phyloP scores from a whole-genome alignment of 2,888 invertebrate genomes.

The Pycnomerus fuliginosus region DNA sequence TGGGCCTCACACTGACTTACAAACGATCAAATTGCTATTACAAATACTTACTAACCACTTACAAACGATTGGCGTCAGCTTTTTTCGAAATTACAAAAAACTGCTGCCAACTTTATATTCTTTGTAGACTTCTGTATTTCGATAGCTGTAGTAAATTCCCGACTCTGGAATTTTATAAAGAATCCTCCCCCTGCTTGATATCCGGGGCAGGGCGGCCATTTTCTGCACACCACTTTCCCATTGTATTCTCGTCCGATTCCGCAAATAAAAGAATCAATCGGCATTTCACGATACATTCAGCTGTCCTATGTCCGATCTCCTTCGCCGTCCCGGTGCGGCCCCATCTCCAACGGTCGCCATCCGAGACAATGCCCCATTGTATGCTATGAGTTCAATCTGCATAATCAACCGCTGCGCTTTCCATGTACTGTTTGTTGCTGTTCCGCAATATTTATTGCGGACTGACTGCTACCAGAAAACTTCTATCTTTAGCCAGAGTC shows the following conservation, averaged over 20 bases:
- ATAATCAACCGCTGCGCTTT: conserved; percentile 27
- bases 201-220: neutral
- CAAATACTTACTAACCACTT: too few relatives aligned
- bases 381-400: conserved; percentile 31
- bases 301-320: conserved; percentile 18
- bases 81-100: too few relatives aligned
- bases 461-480: too few relatives aligned
- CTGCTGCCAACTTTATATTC: too few relatives aligned
- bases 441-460: conserved; percentile 2
- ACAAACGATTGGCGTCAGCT: too few relatives aligned
- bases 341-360: conserved; percentile 7
- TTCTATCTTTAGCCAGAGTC: too few relatives aligned
- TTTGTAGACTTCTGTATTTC: too few relatives aligned
- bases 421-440: conserved; percentile 21
- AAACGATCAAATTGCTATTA: too few relatives aligned
- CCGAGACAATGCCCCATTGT: conserved; percentile 31
- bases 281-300: conserved; percentile 20
- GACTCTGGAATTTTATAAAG: too few relatives aligned
- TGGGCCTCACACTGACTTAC: too few relatives aligned
- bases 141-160: too few relatives aligned
- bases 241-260: conserved; percentile 2
- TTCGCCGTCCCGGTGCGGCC: conserved; percentile 13
- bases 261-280: conserved; percentile 23
- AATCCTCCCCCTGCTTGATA: neutral
- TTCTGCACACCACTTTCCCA: conserved; percentile 10